Base-by-base conservation (phyloP, 2,113 vertebrate genomes). In the Takifugu bimaculatus region DNA sequence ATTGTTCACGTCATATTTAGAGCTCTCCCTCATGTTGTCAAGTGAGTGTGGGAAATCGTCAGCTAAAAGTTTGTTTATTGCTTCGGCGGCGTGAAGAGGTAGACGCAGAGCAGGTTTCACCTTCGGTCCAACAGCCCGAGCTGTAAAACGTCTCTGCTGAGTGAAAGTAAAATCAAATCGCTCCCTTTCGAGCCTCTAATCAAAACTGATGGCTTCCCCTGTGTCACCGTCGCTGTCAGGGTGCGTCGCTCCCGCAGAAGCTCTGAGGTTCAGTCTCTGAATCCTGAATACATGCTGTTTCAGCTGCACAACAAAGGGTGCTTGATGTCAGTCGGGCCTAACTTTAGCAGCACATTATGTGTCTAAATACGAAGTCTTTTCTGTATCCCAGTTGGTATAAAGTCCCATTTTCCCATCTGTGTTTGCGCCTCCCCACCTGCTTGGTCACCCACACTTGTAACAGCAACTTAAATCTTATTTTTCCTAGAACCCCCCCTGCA, bases 161-260 rank as follows among this genome's bases (percentile, higher is more conserved):
- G 10, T n/a, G 9, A 39, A 39, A 39, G 35, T 39, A 7, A 39
- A 39, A 20, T 50, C n/a, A 7, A 50, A 50, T 50, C 2, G 48
- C 20, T 20, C 15, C 9, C 6, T 50, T 25, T 50, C 14, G 44
- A 45, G 44, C 44, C 14, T 12, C 14, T 5, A 45, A 15, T 45
- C 14, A 56, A 55, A 62, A 45, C 7, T 39, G 47, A 54, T 60
- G 70, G 54, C 57, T 59, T 47, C 50, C 56, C 3, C 32, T 51
- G 45, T 53, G 50, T 51, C 14, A 13, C 25, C 57, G 14, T 57
- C 74, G 42, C 71, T 52, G 6, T 60, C 26, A 45, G 29, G 48
- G 63, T 63, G 20, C 1, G 42, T 55, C 32, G 60, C 13, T 66
- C 50, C 25, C 2, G 13, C 32, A 55, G 29, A 29, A 39, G 20